Conservation (phyloP, 2,113 vertebrate species). For the Phyllostomus discolor region DNA sequence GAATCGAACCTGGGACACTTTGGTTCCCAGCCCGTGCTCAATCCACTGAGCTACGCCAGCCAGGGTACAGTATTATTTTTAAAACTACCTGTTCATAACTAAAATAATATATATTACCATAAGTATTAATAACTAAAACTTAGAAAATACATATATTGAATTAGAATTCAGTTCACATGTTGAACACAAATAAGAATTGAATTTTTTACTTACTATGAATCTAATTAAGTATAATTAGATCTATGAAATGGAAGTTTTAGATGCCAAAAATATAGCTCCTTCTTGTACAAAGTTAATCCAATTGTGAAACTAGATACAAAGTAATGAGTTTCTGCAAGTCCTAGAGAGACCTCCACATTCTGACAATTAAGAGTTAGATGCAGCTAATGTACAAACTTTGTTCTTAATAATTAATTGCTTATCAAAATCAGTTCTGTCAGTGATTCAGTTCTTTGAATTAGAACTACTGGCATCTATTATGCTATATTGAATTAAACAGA, state of each 20-base stretch:
- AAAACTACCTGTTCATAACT: slow-evolving; percentile 3
- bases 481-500: not conserved
- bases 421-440: not conserved
- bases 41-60: too few relatives aligned
- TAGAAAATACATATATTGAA: not conserved
- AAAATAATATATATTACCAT: not conserved
- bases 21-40: too few relatives aligned
- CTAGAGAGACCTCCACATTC: not conserved
- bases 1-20: too few relatives aligned
- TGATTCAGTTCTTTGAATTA: not conserved
- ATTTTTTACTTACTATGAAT: not conserved
- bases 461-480: not conserved
- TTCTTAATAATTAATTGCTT: slow-evolving; percentile 31
- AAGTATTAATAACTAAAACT: slow-evolving; percentile 22
- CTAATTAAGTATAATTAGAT: slow-evolving; percentile 49
- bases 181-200: slow-evolving; percentile 25
- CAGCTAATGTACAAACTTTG: not conserved
- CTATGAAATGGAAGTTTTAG: not conserved
- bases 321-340: not conserved
- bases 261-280: slow-evolving; percentile 13
- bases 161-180: slow-evolving; percentile 37
- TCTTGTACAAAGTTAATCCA: not conserved
- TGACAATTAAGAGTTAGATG: not conserved
- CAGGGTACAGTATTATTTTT: not conserved
- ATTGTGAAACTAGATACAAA: not conserved